Evolutionary conservation across 2,888 invertebrate genomes (phyloP), one percentile per base, ranked within the genome.

Genomic region (Kryphioiulus occultus): DNA sequence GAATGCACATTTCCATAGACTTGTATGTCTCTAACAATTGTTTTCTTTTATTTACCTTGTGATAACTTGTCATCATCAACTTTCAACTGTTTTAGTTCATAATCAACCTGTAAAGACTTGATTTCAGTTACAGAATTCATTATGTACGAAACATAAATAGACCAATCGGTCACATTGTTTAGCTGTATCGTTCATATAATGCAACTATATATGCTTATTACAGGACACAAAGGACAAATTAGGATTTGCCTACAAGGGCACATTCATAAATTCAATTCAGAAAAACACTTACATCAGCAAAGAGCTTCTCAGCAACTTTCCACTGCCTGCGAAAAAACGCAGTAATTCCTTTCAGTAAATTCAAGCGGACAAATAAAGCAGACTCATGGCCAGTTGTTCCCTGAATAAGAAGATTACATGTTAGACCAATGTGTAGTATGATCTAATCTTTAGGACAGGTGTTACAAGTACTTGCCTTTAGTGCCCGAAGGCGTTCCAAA

Each of bases 301-400:
- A 92, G 68, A 95, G 92, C 0, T 91, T 91, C 84, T 92, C 92
- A 0, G 96, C 95, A 88, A 95, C 94, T 0, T 92, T 92, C 0
- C 95, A 92, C 88, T 94, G 94, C 91, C 96, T 95, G 92, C 95
- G 95, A 91, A 96, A 96, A 91, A 95, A 97, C 0, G 95, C 93
- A 35, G 96, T 94, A 88, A 97, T 95, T 9, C 95, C 96, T 92
- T 97, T 96, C 86, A 97, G 93, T 86, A 97, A 91, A 92, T 96
- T 95, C 26, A 97, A 92, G 0, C 96, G 94, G 94, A 96, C 94
- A 88, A 96, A 93, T 17, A 97, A 91, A 0, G 95, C 96, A 4
- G 95, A 93, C 91, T 96, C 96, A 91, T 94, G 94, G 85, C 95
- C 95, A 88, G 94, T 93, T 68, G 93, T 93, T 32, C 94, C 94